These are phyloP conservation scores for Tetragonula clypearis DNA, from an alignment of 1,140 invertebrate species.

Conservation along the genomic window DNA sequence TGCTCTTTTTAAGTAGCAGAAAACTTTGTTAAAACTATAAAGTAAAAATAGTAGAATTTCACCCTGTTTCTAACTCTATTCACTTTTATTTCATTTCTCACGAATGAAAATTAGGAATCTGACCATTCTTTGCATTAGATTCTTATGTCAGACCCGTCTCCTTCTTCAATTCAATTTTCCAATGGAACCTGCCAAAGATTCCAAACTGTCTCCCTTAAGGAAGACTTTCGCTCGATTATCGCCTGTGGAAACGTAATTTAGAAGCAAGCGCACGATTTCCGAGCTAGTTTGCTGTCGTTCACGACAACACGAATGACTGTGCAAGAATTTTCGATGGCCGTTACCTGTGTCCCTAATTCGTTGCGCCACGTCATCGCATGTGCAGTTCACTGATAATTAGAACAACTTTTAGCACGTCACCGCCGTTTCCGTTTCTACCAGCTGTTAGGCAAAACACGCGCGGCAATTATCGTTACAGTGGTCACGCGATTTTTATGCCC, in stretches of 20 bases:
- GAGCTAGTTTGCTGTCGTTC: background rate
- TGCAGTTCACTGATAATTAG: slow-evolving; percentile 13
- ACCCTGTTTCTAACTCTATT: background rate
- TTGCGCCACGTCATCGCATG: slow-evolving; percentile 16
- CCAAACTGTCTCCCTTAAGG: background rate
- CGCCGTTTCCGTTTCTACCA: background rate
- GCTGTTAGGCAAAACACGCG: slow-evolving; percentile 3
- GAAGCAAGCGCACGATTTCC: background rate
- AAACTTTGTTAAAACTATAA: too few species aligned
- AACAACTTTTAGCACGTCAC: slow-evolving; percentile 12
- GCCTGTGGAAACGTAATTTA: background rate
- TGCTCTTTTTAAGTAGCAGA: background rate
- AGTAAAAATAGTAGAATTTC: background rate
- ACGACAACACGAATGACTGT: background rate
- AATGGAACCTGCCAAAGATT: too few species aligned
- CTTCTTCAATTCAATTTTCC: too few species aligned
- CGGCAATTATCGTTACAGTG: slow-evolving; percentile 13
- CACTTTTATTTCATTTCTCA: background rate
- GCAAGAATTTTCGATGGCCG: background rate
- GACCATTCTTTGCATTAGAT: too few species aligned
- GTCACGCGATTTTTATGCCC: slow-evolving; percentile 21
- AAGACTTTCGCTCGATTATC: background rate
- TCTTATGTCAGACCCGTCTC: too few species aligned
- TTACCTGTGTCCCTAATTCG: background rate
- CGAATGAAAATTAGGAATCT: background rate